Percentiles rank a stretch among this genome's conserved stretches.
Evolutionary conservation across 2,888 invertebrate genomes (phyloP).

Genomic region (Tetanocera ferruginea): DNA sequence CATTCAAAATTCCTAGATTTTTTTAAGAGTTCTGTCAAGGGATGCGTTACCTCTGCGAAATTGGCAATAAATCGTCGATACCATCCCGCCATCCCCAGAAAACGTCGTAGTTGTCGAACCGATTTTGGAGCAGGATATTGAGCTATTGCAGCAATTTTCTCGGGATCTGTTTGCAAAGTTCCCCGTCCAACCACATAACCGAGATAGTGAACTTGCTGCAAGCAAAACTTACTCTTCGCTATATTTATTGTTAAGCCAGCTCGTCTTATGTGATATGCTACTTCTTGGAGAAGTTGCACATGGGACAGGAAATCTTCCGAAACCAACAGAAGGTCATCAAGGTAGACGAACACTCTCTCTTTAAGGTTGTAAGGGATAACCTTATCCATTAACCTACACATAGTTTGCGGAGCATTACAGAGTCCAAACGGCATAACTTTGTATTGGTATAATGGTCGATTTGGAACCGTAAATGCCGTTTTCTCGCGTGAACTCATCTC

Average conservation of each 20-base stretch:
- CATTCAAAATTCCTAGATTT: constrained; percentile 5
- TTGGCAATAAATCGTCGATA: constrained; percentile 27
- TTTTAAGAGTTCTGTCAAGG: constrained; percentile 4
- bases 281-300: background rate
- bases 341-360: background rate
- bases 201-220: background rate
- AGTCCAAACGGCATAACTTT: background rate
- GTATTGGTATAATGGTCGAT: background rate
- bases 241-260: no score
- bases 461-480: constrained; percentile 17
- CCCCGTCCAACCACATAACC: background rate
- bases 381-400: background rate
- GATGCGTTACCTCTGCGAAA: constrained; percentile 2
- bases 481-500: constrained; percentile 33
- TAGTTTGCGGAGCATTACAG: no score
- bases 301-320: constrained; percentile 7
- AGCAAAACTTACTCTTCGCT: no score
- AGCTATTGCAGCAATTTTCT: background rate
- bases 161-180: background rate
- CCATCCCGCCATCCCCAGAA: background rate
- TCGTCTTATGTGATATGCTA: background rate
- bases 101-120: background rate
- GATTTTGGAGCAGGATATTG: background rate
- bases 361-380: background rate
- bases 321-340: background rate